Evolutionary conservation across 2,113 vertebrate species (phyloP), one percentile per base, ranked within the genome.

Genomic region (Bujurquina vittata): DNA sequence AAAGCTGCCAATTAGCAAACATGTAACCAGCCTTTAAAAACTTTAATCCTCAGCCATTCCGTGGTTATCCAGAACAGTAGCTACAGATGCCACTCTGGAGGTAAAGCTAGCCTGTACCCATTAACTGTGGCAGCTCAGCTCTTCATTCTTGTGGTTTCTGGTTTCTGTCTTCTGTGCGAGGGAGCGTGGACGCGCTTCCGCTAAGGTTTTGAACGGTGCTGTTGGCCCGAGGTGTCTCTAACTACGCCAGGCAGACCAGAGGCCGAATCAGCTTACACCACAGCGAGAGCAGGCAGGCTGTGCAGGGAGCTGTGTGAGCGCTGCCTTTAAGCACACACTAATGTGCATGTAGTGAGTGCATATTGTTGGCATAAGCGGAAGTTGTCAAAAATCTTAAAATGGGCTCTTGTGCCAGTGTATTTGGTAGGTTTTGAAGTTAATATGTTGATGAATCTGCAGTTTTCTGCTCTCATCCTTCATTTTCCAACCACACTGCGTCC

Each of bases 61-160:
- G 18, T 77, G 49, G 81, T 61, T 78, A 10, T 81, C 80, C 89
- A 84, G 76, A 83, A 77, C 88, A 59, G 88, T 55, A 84, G 87
- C 89, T 88, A 55, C 85, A 56, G 84, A 85, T 81, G 79, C 79
- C 81, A 75, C 82, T 10, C 73, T 63, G 75, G 63, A 86, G 84
- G 82, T 72, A 81, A 87, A 84, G 77, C 78, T 65, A 77, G 81
- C 77, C 43, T 74, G 78, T 37, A 77, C 77, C 86, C 84, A 79
- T 91, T 83, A 92, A 85, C 87, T 75, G 79, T 33, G 52, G 88
- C 77, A 35, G 77, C 82, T 56, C 81, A 37, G 79, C 81, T 85
- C 80, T 80, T 91, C 89, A 87, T 91, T 90, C 91, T 87, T 92
- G 93, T 87, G 93, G 92, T 94, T 91, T 94, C 87, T 88, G 86